Conservation (phyloP, 92 coral and sea anemone genomes). For the Palythoa heliodiscus region DNA sequence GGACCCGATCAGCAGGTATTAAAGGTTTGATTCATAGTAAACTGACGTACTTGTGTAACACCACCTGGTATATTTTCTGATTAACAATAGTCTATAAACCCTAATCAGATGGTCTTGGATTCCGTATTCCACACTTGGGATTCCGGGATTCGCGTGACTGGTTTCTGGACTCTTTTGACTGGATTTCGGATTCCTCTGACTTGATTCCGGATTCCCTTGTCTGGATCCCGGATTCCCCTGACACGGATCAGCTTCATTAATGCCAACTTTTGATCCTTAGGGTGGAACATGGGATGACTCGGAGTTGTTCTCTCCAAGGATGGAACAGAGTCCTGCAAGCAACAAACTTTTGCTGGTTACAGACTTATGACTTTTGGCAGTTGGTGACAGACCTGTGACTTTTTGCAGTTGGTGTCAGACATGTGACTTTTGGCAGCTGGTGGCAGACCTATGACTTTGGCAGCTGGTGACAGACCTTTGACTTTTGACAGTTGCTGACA, state of each 20-base stretch:
- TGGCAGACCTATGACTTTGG: too few species aligned
- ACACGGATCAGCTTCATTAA: not conserved
- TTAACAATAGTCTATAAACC: not conserved
- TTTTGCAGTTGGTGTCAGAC: slow-evolving; percentile 48
- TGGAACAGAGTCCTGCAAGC: slow-evolving; percentile 66
- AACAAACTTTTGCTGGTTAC: slow-evolving; percentile 63
- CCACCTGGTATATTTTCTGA: not conserved
- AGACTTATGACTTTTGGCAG: slow-evolving; percentile 43
- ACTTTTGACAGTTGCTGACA: not conserved
- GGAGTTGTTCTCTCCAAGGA: slow-evolving; percentile 52
- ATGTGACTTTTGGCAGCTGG: slow-evolving; percentile 13
- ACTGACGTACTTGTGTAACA: too few species aligned
- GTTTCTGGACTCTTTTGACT: not conserved
- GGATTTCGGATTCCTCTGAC: not conserved
- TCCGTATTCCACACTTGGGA: too few species aligned
- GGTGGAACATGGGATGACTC: slow-evolving; percentile 47
- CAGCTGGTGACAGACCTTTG: slow-evolving; percentile 60
- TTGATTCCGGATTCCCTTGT: not conserved
- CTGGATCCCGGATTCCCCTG: too few species aligned
- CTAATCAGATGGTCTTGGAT: too few species aligned
- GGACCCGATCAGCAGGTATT: slow-evolving; percentile 20
- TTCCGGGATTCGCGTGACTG: not conserved
- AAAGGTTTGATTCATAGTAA: not conserved
- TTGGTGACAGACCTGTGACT: not conserved
- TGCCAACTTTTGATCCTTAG: not conserved